Base-by-base conservation (phyloP, 2,888 invertebrate species). In the Spisula solida region DNA sequence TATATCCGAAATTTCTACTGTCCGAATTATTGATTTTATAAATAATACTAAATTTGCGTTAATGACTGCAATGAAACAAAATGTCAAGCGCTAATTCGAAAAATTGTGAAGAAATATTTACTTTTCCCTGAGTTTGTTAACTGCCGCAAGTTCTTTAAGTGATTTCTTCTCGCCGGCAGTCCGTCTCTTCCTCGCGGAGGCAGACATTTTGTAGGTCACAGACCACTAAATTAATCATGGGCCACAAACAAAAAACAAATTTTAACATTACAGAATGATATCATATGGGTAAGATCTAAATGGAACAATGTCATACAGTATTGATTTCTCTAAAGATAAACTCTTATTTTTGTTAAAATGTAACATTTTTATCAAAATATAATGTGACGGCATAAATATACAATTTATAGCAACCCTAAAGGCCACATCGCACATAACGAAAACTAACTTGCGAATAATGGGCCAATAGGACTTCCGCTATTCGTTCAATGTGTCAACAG, bases 171-270 rank as follows among this genome's bases (percentile, higher is more conserved):
- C 88, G 48, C 89, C 87, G 82, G 81, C 82, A 83, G 84, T 81
- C 81, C 79, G 47, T 56, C 89, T 83, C 60, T 88, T 87, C 56
- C 88, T 93, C 88, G 90, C 89, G 93, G 94, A 88, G 88, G 94
- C 93, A 86, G 94, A 91, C 94, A 94, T 94, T 80, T 94, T 94
- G 75, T 34, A 75, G 75, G 75, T 18, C 34, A 75, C 75, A 75
- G 25, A 31, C 75, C 31, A 75, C 34, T 18, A 75, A 75, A 75
- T 75, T 75, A 0, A 6, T 8, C 1, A 29, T 4, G 29, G 29
- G 56, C 20, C 18, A 18, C 6, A 56, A 16, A n/a, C n/a, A 14
- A n/a, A 56, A 18, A 18, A 55, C 14, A 41, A n/a, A n/a, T n/a
- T 41, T 41, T 5, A 41, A 41, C 41, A 41, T 41, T 41, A 8